These are phyloP conservation scores for Phylloscopus trochiloides DNA, from an alignment of 2,113 vertebrate genomes.

Conservation along the genomic window DNA sequence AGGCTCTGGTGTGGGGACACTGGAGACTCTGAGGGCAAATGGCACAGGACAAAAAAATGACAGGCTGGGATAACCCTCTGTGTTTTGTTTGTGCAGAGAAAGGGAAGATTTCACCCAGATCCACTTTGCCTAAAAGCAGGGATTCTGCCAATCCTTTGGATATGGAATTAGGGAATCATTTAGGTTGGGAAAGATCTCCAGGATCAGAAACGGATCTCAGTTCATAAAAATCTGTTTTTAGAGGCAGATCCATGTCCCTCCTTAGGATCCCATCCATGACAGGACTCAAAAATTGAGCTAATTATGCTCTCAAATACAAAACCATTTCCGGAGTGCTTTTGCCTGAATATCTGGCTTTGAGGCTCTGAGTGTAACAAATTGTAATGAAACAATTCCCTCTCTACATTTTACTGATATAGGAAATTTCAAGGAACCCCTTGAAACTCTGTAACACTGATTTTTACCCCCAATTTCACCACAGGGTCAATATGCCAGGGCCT, in stretches of 20 bases:
- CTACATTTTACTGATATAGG: fast-evolving
- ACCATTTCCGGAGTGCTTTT: background rate
- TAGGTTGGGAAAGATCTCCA: background rate
- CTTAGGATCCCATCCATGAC: background rate
- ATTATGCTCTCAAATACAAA: background rate
- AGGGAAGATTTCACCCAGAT: background rate
- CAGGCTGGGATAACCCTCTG: background rate
- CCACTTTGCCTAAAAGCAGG: background rate
- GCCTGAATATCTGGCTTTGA: background rate
- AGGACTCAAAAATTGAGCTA: background rate
- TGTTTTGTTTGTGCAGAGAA: background rate
- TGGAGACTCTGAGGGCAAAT: background rate
- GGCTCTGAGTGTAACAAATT: background rate
- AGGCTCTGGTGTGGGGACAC: background rate
- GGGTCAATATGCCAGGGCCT: background rate
- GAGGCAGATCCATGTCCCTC: background rate
- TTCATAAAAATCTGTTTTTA: background rate
- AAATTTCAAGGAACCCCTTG: background rate
- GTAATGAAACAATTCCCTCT: background rate
- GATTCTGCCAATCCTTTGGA: background rate
- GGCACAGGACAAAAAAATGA: background rate
- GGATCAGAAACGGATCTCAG: background rate
- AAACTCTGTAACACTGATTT: background rate
- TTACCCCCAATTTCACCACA: background rate
- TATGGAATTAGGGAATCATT: background rate